Evolutionary conservation across 2,797 vertebrate species (phyloP).

Genomic region (Pipistrellus pipistrellus): DNA sequence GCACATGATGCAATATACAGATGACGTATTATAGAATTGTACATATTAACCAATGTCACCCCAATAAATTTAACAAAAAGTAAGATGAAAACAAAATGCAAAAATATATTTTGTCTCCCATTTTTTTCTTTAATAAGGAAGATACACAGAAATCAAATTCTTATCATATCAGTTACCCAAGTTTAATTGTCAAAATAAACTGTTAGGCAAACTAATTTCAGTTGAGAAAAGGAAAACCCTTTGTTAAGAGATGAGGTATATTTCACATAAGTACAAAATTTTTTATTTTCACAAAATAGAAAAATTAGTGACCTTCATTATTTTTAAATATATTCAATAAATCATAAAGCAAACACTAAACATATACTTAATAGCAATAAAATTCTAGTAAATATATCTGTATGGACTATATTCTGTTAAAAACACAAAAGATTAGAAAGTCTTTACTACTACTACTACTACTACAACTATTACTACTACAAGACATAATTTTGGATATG

Average conservation of each 20-base stretch:
- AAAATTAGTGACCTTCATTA: slow-evolving; percentile 6
- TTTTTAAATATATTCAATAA: slow-evolving; percentile 27
- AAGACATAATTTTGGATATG: slow-evolving; percentile 4
- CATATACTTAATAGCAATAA: slow-evolving; percentile 1
- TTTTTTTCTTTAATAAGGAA: slow-evolving; percentile 20
- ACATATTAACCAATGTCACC: not conserved
- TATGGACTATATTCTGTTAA: not conserved
- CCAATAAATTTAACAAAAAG: not conserved
- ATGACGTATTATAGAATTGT: not conserved
- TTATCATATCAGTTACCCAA: not conserved
- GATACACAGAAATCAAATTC: slow-evolving; percentile 21
- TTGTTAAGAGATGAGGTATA: not conserved
- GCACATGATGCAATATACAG: not conserved
- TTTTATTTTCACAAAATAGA: slow-evolving; percentile 27
- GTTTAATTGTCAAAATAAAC: slow-evolving; percentile 48
- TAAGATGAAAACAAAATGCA: not conserved
- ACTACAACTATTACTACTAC: not conserved
- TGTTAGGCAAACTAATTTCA: slow-evolving; percentile 47
- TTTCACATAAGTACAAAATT: not conserved
- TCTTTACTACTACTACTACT: not conserved
- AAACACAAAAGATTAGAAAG: not conserved
- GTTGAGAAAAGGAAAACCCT: not conserved
- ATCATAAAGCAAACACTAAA: not conserved
- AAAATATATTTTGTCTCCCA: not conserved
- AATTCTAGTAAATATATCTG: not conserved